A percentile compares a stretch with the other conserved stretches of the same genome.
phyloP scores from a whole-genome alignment of 2,888 invertebrate genomes.

The Hypena proboscidalis region DNA sequence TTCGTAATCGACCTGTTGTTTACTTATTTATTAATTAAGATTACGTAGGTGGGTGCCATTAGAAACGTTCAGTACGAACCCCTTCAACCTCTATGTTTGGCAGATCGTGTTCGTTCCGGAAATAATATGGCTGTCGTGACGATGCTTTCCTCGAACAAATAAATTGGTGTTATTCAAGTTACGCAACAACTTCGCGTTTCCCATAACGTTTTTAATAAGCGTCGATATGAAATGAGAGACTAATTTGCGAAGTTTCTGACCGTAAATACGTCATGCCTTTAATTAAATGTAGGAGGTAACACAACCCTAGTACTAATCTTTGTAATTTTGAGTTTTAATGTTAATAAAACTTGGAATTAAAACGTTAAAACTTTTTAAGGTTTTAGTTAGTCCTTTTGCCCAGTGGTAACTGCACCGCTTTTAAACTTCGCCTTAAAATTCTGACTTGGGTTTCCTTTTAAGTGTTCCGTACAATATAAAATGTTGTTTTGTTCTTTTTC shows the following conservation, averaged over 20 bases:
- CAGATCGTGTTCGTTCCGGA: conserved; percentile 44
- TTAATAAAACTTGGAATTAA: conserved; percentile 2
- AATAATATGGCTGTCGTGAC: conserved; percentile 47
- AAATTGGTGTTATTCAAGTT: conserved; percentile 47
- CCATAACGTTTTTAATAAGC: conserved; percentile 31
- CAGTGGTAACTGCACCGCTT: neutral
- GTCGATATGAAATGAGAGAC: conserved; percentile 10
- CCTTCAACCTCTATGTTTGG: conserved; percentile 46
- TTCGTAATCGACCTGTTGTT: conserved; percentile 66
- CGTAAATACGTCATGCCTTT: conserved; percentile 24
- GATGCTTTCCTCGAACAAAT: conserved; percentile 43
- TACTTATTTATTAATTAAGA: conserved; percentile 73
- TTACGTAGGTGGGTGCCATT: conserved; percentile 51
- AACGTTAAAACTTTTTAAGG: conserved; percentile 1
- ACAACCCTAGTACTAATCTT: conserved; percentile 8
- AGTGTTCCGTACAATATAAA: neutral
- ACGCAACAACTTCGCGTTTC: conserved; percentile 23
- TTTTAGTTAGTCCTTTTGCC: conserved; percentile 2
- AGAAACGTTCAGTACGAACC: conserved; percentile 51
- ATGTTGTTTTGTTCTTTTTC: no score
- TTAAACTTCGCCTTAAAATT: conserved; percentile 1
- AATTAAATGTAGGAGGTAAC: conserved; percentile 21
- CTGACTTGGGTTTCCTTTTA: neutral
- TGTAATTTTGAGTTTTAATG: conserved; percentile 10
- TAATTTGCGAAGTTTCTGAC: conserved; percentile 12